Evolutionary conservation across 2,888 invertebrate genomes (phyloP), one percentile per base, ranked within the genome.

Genomic region (Drosophila incognita): DNA sequence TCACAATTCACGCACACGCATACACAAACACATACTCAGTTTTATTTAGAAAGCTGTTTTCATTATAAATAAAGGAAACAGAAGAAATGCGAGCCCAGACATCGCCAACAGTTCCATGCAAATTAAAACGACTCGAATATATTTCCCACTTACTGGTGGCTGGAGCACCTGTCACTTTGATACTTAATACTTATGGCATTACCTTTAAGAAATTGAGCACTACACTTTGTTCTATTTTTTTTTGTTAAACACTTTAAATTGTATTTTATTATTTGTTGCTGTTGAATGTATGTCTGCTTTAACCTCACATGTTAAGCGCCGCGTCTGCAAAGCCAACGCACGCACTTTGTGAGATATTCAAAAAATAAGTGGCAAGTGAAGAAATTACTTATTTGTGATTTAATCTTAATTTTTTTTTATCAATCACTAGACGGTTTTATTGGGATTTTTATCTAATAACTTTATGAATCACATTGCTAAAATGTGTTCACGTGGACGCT

Each of bases 261-360:
- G 62, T 70, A 46, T 48, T 62, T 71, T 67, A 66, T 57, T 72
- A 57, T 40, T 72, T 79, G 64, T 81, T 79, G 71, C 70, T 58
- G 79, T 78, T 60, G 76, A 71, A 75, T 81, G 78, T 75, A 82
- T 79, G 80, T 81, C 82, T 84, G 81, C 72, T 91, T 90, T 92
- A 92, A 92, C 92, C 92, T 92, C 92, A 92, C 92, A 92, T 92
- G 90, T 84, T 90, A 81, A 89, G 87, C 90, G 86, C 83, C 83
- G 80, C 81, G 89, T 86, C 81, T 74, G 68, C 82, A 87, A 76
- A 75, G 68, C 69, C 74, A 69, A 79, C 82, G 54, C 82, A 79
- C 46, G 49, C 49, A 67, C 69, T 70, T 29, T 65, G 63, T 54
- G 6, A 73, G 48, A 24, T 60, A n/a, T 60, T 42, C 21, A 15